Conservation (phyloP, 1,140 invertebrate species). For the Polypedilum pembai region DNA sequence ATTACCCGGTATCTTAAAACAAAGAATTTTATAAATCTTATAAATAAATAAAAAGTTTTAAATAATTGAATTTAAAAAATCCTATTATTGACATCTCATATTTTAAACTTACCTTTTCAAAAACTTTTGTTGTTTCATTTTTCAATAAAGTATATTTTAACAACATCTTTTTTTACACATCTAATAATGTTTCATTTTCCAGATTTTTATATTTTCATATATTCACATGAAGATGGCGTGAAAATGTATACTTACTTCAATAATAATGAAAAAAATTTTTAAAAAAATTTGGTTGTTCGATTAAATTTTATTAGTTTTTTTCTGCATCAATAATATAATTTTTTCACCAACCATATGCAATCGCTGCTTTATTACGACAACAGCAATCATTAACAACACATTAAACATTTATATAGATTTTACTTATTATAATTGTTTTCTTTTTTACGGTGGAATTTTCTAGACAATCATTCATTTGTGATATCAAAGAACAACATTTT, state of each 20-base stretch:
- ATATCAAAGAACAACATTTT: neutral
- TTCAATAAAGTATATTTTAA: too few relatives aligned
- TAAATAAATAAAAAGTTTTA: too few relatives aligned
- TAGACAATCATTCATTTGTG: neutral
- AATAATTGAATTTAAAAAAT: too few relatives aligned
- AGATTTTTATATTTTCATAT: too few relatives aligned
- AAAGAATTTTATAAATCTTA: too few relatives aligned
- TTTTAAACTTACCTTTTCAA: too few relatives aligned
- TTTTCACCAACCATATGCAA: constrained; percentile 21
- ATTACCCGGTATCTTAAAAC: too few relatives aligned
- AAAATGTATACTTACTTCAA: too few relatives aligned
- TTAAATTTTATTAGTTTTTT: constrained; percentile 31
- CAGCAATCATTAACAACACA: constrained; percentile 3
- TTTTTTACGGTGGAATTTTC: neutral
- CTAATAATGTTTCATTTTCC: too few relatives aligned
- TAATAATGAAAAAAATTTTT: neutral
- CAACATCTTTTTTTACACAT: too few relatives aligned
- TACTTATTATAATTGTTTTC: neutral
- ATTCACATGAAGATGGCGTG: neutral
- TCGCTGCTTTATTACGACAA: neutral
- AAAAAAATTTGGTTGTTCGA: constrained; percentile 31
- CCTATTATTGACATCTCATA: too few relatives aligned
- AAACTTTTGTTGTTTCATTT: too few relatives aligned
- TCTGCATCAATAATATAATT: constrained; percentile 27
- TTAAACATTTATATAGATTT: neutral